Base-by-base conservation (phyloP, 2,888 invertebrate species). In the Brenthis daphne region DNA sequence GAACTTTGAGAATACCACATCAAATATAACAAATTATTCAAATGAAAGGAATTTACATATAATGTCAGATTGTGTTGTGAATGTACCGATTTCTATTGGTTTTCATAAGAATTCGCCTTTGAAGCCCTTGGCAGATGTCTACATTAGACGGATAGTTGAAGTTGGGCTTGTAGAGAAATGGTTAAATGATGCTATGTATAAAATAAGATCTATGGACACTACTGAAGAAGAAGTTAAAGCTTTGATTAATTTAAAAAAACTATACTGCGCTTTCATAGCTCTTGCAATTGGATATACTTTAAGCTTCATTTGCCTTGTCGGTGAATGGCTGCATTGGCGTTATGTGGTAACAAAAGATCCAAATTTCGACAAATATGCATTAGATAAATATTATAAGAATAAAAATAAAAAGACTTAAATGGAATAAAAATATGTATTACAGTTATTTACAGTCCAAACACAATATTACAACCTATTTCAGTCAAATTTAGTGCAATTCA, bases 51-150 rank as follows among this genome's bases (percentile, higher is more conserved):
- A 94, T 81, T 85, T 97, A 66, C 97, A 97, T 77, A 96, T 97
- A 12, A 97, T 97, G 97, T 90, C 93, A 2, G 95, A 97, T 73
- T 97, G 97, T 82, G 94, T 96, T 0, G 95, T 97, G 6, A 95
- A 95, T 75, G 96, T 96, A 94, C 97, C 97, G 0, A 94, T 97
- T 64, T 96, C 97, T 0, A 91, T 97, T 71, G 97, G 97, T 0
- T 93, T 97, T 77, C 96, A 96, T 78, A 97, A 96, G 79, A 97
- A 97, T 83, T 97, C 97, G 0, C 96, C 97, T 0, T 83, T 97
- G 6, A 96, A 96, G 79, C 93, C 94, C 0, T 88, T 94, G 71
- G 94, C 96, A 24, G 96, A 97, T 81, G 90, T 93, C 75, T 94
- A 95, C 76, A 93, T 97, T 55, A 89, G 94, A 75, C 90, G 94